Percentiles rank a stretch among this genome's conserved stretches.
Conservation (phyloP, 2,797 vertebrate species). For the Alosa sapidissima region DNA sequence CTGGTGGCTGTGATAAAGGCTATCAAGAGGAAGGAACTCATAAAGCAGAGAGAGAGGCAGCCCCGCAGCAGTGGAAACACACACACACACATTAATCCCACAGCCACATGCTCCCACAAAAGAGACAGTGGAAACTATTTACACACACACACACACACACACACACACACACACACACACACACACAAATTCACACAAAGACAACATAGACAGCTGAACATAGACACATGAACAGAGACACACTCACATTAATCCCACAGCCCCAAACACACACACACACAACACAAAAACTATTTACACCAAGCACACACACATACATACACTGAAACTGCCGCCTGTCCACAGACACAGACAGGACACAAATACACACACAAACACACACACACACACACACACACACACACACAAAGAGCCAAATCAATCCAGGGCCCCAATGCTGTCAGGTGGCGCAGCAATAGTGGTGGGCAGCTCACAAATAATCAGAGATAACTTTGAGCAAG, state of each 20-base stretch:
- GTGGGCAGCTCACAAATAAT: background rate
- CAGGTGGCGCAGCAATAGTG: too few species aligned
- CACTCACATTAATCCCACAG: slow-evolving; percentile 34
- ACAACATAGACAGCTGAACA: background rate
- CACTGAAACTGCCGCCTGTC: background rate
- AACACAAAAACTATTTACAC: slow-evolving; percentile 32
- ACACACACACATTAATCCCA: background rate
- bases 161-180: slow-evolving; percentile 5
- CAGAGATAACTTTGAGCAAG: slow-evolving; percentile 22
- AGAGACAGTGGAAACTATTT: background rate
- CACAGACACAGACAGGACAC: slow-evolving; percentile 3
- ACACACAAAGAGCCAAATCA: background rate
- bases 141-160: background rate
- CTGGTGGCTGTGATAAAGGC: slow-evolving; percentile 49
- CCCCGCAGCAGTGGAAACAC: background rate
- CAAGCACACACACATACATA: slow-evolving; percentile 24
- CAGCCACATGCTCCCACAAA: background rate
- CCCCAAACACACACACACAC: slow-evolving; percentile 4
- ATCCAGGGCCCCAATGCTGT: background rate
- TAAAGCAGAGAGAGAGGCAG: slow-evolving; percentile 35
- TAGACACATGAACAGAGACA: background rate
- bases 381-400: background rate
- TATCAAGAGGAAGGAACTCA: slow-evolving; percentile 42
- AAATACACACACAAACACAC: background rate
- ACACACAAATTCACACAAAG: background rate